Conservation (phyloP, 1,140 invertebrate species). For the Schlechtendalia chinensis region DNA sequence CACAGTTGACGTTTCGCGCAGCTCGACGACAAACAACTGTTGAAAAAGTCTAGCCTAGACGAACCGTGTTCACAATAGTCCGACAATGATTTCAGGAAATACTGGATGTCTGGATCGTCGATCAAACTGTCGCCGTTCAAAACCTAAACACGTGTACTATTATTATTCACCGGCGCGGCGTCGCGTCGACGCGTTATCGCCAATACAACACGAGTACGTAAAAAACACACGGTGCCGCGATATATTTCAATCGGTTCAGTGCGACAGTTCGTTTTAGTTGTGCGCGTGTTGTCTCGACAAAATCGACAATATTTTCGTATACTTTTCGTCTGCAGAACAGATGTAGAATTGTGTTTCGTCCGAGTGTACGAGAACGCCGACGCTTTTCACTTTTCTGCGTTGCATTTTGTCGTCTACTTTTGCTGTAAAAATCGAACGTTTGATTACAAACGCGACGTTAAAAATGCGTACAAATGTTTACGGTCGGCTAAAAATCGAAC, state of each 20-base stretch:
- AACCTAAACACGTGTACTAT: background rate
- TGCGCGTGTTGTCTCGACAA: too few species aligned
- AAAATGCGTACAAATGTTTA: too few species aligned
- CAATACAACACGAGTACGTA: too few species aligned
- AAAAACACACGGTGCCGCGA: too few species aligned
- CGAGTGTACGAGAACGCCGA: conserved; percentile 31
- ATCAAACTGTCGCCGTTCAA: conserved; percentile 15
- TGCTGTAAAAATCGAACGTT: background rate
- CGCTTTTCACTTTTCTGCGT: conserved; percentile 41
- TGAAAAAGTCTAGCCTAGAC: conserved; percentile 34
- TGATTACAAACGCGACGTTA: too few species aligned
- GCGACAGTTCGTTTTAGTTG: too few species aligned
- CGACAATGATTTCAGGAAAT: conserved; percentile 24
- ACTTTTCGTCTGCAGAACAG: conserved; percentile 33
- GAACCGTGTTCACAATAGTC: conserved; percentile 28
- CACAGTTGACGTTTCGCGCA: conserved; percentile 28
- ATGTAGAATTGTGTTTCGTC: conserved; percentile 36
- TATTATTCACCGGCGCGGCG: too few species aligned
- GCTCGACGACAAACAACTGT: conserved; percentile 25
- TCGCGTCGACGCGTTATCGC: too few species aligned
- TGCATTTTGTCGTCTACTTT: conserved; percentile 45
- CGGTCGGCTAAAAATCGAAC: too few species aligned
- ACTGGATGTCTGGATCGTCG: conserved; percentile 30
- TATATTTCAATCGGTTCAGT: too few species aligned
- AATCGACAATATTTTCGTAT: background rate